A percentile compares a stretch with the other conserved stretches of the same genome.
phyloP scores from a whole-genome alignment of 2,888 invertebrate genomes.

The Tricholauxania praeusta region DNA sequence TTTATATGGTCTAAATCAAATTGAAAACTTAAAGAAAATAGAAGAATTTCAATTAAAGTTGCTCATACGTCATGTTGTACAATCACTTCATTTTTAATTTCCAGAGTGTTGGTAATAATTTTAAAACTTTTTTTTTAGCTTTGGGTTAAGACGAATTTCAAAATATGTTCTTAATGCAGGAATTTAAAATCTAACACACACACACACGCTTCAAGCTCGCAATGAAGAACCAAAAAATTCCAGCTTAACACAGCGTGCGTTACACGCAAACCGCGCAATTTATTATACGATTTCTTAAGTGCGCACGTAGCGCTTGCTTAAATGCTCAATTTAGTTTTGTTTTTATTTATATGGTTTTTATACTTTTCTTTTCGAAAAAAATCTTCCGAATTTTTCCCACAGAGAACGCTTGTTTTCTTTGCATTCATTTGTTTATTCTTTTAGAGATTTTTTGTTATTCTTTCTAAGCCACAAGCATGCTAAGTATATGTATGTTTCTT shows the following conservation, averaged over 20 bases:
- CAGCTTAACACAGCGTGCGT: conserved; percentile 24
- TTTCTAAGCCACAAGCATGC: too few species aligned
- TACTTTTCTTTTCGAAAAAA: neutral
- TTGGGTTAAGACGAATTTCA: too few species aligned
- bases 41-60: too few species aligned
- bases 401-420: neutral
- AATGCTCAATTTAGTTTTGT: neutral
- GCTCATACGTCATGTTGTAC: too few species aligned
- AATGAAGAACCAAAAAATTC: neutral
- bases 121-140: too few species aligned
- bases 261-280: conserved; percentile 41
- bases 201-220: conserved; percentile 26
- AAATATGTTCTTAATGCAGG: neutral
- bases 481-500: too few species aligned
- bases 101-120: too few species aligned
- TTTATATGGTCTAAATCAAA: too few species aligned
- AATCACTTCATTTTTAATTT: too few species aligned
- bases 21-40: too few species aligned
- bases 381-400: neutral
- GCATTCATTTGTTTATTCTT: neutral
- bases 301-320: conserved; percentile 37
- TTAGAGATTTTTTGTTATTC: neutral
- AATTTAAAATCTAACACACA: neutral
- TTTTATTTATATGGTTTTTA: neutral
- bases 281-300: conserved; percentile 45